phyloP scores from a whole-genome alignment of 2,797 vertebrate species.

The Darevskia nairensis region DNA sequence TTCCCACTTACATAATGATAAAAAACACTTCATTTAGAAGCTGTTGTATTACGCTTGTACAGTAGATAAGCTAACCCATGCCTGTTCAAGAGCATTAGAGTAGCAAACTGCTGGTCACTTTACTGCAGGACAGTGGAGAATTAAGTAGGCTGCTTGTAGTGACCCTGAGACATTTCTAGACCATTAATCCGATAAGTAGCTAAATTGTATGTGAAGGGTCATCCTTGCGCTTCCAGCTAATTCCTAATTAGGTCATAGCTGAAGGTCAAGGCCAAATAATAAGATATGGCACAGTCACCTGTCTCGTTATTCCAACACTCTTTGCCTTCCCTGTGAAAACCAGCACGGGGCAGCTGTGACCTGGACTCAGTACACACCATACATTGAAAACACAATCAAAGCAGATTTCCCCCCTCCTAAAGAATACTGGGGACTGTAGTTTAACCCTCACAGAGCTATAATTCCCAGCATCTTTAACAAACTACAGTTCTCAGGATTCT shows the following conservation, averaged over 20 bases:
- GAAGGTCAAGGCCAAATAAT: neutral
- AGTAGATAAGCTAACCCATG: neutral
- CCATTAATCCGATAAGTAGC: conserved; percentile 1
- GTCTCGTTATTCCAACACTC: neutral
- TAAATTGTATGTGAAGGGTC: neutral
- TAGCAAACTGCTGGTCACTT: conserved; percentile 1
- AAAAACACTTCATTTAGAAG: neutral
- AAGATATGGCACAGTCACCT: neutral
- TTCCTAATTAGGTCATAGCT: neutral
- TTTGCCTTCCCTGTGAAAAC: neutral
- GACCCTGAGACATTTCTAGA: conserved; percentile 11
- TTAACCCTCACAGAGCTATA: neutral
- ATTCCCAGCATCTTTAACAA: too few species aligned
- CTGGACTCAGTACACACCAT: too few species aligned
- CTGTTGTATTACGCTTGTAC: neutral
- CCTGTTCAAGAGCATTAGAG: neutral
- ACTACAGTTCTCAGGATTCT: neutral
- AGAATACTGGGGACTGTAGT: neutral
- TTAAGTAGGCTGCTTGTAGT: neutral
- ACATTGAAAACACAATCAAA: too few species aligned
- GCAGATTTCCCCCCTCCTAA: too few species aligned
- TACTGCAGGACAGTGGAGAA: neutral
- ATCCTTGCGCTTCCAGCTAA: neutral
- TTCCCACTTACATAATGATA: neutral
- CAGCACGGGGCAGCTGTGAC: neutral